Evolutionary conservation across 2,113 vertebrate genomes (phyloP).

Genomic region (Ochotona princeps): DNA sequence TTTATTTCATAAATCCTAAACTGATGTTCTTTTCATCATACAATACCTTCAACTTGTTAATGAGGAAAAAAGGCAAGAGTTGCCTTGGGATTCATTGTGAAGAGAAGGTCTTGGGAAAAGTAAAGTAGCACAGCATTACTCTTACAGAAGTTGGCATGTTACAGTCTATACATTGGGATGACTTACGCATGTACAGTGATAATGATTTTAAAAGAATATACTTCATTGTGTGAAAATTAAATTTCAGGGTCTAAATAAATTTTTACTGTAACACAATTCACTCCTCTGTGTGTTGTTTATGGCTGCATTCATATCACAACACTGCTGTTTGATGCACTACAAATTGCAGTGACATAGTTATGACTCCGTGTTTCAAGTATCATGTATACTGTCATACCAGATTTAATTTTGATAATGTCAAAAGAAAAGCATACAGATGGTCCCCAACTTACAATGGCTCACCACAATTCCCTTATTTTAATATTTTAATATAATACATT

Average conservation of each 20-base stretch:
- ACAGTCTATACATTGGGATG: not conserved
- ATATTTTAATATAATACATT: not conserved
- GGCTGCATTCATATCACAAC: not conserved
- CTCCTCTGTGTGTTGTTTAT: not conserved
- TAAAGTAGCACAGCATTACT: not conserved
- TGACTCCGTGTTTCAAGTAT: not conserved
- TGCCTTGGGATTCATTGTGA: not conserved
- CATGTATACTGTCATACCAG: not conserved
- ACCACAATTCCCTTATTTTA: not conserved
- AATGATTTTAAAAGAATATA: not conserved
- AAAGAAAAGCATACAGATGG: not conserved
- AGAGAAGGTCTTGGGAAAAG: not conserved
- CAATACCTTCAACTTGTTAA: not conserved
- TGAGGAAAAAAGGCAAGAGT: not conserved
- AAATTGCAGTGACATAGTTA: not conserved
- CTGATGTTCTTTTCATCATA: not conserved
- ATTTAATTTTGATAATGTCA: slow-evolving; percentile 15
- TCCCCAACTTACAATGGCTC: not conserved
- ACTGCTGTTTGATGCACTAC: not conserved
- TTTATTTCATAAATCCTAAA: not conserved
- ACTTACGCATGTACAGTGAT: not conserved
- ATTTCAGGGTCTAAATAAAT: not conserved
- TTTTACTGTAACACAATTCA: slow-evolving; percentile 6
- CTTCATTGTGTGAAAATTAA: not conserved
- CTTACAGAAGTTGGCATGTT: not conserved